Base-by-base conservation (phyloP, 1,140 invertebrate genomes). In the Maconellicoccus hirsutus region DNA sequence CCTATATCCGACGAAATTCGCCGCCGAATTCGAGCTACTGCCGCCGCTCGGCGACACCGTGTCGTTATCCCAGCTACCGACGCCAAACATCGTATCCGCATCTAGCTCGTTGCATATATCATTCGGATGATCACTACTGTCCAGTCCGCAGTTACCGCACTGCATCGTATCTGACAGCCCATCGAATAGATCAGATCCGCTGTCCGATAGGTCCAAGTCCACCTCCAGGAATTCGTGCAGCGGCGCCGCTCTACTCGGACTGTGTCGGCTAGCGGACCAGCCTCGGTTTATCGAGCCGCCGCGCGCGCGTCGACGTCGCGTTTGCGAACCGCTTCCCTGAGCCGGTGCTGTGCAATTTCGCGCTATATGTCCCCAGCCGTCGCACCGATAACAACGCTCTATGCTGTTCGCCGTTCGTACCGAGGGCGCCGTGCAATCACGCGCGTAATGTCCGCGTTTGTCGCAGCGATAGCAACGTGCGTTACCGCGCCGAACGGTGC, bases 381-480 rank as follows among this genome's bases (percentile, higher is more conserved):
- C 12, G 42, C 42, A 52, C 16, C 42, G 42, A 16, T 8, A 52
- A 16, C 42, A 52, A 8, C 42, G 42, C 2, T 16, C n/a, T 16
- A 3, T 14, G 42, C 42, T 52, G 29, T 33, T 33, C 29, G 29
- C 3, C 29, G 29, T 6, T 12, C 4, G 12, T 33, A 12, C 29
- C 12, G 29, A 33, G 52, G 52, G 52, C 52, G 92, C 90, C 78
- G 91, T 91, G 83, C 93, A 96, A 75, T 94, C 91, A 73, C 93
- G 86, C 74, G 93, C 93, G 79, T 94, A 94, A 81, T 96, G 93
- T 52, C 93, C 94, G 78, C 88, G 87, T 80, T 91, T 86, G 82
- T 96, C 96, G 82, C 94, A 97, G 82, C 94, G 95, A 86, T 92
- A 96, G 83, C 94, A 96, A 82, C 91, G 92, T 75, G 91, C 89